Base-by-base conservation (phyloP, 2,797 vertebrate species). In the Psittacula derbiana region DNA sequence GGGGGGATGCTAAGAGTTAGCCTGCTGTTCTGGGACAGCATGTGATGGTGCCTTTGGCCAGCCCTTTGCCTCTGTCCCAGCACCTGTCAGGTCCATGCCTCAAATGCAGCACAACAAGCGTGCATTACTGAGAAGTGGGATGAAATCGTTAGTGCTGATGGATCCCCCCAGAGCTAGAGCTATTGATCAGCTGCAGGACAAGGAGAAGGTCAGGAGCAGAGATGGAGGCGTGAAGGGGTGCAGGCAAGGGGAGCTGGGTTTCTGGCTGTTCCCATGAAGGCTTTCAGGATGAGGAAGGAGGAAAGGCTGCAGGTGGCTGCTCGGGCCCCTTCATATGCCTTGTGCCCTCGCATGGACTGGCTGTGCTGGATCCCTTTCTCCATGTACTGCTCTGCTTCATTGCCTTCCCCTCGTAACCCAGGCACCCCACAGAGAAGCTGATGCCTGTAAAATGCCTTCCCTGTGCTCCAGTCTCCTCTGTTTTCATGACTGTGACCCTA, bases 131-230 rank as follows among this genome's bases (percentile, higher is more conserved):
- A 91, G 62, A 85, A 80, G 50, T 20, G 2, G 62, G 73, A 62
- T 82, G 31, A 40, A 83, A 94, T 94, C 40, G 0, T 96, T 96
- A 44, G 43, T 53, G 72, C 47, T 23, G 17, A 95, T 95, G 80
- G 82, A 81, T 81, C 57, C 38, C 70, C 72, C 52, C 41, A 58
- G 75, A 93, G 81, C 75, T 27, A 41, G 58, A 86, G 20, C 8
- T 49, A 95, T 93, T 62, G 92, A 94, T 72, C 43, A 43, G 38
- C 81, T 65, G 28, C 1, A 5, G 80, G 87, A 74, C 82, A 81
- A 89, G 61, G 84, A 86, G 86, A 95, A 62, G 92, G 95, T 93
- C 89, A 89, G 76, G 79, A 85, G 16, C 82, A 70, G 80, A 69
- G 50, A 62, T 80, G 40, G 33, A 40, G 46, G 65, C 57, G 3